phyloP scores from a whole-genome alignment of 2,113 vertebrate species.

The Pluvialis apricaria region DNA sequence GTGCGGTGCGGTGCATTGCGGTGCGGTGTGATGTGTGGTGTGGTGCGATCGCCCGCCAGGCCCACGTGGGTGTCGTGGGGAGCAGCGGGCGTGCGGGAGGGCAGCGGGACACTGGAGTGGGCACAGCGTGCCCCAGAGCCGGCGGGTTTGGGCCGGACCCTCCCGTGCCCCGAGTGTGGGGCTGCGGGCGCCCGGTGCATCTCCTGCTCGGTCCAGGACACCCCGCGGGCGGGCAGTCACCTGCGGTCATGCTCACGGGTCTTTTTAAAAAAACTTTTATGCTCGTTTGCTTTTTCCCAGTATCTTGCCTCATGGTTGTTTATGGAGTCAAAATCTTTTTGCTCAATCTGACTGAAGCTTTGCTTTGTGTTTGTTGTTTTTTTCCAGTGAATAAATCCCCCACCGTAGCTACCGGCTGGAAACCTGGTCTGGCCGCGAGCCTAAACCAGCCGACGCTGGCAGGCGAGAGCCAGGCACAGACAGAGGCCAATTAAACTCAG shows the following conservation, averaged over 20 bases:
- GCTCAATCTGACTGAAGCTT: neutral
- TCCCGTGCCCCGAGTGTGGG: neutral
- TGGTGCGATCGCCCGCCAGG: fast-evolving
- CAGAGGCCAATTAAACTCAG: neutral
- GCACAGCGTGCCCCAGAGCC: neutral
- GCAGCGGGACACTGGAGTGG: fast-evolving
- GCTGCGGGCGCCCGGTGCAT: fast-evolving
- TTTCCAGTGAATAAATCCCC: neutral
- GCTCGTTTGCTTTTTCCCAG: fast-evolving
- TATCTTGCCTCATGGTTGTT: fast-evolving
- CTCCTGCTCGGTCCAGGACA: neutral
- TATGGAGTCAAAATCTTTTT: neutral
- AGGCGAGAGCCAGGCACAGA: neutral
- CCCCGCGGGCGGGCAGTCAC: fast-evolving
- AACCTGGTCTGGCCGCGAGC: neutral
- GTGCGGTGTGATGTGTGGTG: fast-evolving
- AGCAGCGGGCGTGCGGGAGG: neutral
- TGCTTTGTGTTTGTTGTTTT: neutral
- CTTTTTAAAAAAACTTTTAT: fast-evolving
- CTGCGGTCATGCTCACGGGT: fast-evolving
- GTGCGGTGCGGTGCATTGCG: neutral
- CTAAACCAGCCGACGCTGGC: fast-evolving
- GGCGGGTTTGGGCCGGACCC: neutral
- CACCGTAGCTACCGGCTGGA: neutral
- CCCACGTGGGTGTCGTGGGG: fast-evolving